Evolutionary conservation across 2,888 invertebrate species (phyloP).

Genomic region (Agriotes lineatus): DNA sequence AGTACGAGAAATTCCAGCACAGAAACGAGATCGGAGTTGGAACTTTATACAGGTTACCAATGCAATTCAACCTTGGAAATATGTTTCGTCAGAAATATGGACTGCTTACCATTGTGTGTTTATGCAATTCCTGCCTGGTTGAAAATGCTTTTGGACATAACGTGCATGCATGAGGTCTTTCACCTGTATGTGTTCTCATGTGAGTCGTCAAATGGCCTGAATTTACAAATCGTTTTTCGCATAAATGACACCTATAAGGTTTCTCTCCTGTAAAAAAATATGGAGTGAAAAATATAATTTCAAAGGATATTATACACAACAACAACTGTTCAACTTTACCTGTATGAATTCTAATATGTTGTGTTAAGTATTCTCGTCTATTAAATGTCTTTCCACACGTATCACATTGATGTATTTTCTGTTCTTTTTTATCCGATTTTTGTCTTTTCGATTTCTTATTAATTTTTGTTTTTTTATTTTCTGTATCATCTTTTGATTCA

Average conservation of each 20-base stretch:
- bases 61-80: too few relatives aligned
- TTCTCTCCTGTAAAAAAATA: conserved; percentile 55
- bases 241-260: conserved; percentile 57
- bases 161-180: conserved; percentile 53
- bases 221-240: conserved; percentile 58
- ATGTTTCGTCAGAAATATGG: too few relatives aligned
- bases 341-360: conserved; percentile 58
- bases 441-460: conserved; percentile 34
- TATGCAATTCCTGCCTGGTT: conserved; percentile 56
- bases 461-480: conserved; percentile 37
- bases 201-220: conserved; percentile 58
- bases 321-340: too few relatives aligned
- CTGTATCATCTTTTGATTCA: conserved; percentile 4
- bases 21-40: too few relatives aligned
- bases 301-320: neutral
- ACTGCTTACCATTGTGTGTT: conserved; percentile 56
- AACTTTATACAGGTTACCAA: too few relatives aligned
- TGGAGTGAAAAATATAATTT: neutral
- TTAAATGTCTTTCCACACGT: conserved; percentile 63
- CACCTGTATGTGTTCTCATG: conserved; percentile 58
- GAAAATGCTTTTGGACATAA: conserved; percentile 58
- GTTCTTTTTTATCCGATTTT: conserved; percentile 48
- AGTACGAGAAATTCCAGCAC: too few relatives aligned
- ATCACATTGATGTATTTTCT: conserved; percentile 60
- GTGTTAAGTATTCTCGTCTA: conserved; percentile 58